phyloP scores from a whole-genome alignment of 2,113 vertebrate species.

The Nicator chloris region DNA sequence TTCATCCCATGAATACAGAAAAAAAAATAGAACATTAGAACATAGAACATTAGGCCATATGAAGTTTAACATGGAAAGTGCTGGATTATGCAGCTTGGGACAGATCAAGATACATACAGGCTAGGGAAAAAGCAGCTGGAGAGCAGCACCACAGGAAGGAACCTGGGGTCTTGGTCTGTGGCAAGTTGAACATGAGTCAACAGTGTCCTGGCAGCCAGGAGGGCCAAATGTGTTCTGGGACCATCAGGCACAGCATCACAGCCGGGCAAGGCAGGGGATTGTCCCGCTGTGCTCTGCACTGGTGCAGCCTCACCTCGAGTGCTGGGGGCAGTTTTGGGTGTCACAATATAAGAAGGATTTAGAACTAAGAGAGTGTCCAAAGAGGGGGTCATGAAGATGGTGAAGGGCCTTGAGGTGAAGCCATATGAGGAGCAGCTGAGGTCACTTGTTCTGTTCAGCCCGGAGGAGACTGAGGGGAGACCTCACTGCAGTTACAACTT shows the following conservation, averaged over 20 bases:
- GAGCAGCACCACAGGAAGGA: neutral
- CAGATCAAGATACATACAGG: accelerated
- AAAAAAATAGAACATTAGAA: neutral
- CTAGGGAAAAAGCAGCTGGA: neutral
- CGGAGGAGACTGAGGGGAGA: neutral
- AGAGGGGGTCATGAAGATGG: accelerated
- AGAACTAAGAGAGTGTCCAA: neutral
- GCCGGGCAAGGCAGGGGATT: accelerated
- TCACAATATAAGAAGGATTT: accelerated
- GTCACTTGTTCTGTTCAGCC: neutral
- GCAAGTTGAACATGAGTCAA: accelerated
- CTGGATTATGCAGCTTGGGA: neutral
- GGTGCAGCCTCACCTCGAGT: accelerated
- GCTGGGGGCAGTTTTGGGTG: accelerated
- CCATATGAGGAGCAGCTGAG: accelerated
- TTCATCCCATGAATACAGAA: neutral
- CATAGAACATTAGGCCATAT: neutral
- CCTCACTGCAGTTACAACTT: accelerated
- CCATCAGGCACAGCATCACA: neutral
- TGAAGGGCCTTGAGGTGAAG: neutral
- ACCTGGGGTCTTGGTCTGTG: accelerated
- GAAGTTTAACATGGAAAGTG: neutral
- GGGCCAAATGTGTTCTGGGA: accelerated
- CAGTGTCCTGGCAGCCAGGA: neutral
- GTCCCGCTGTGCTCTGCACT: neutral